Evolutionary conservation across 1,140 invertebrate species (phyloP).

Genomic region (Pogonognathellus flavescens): DNA sequence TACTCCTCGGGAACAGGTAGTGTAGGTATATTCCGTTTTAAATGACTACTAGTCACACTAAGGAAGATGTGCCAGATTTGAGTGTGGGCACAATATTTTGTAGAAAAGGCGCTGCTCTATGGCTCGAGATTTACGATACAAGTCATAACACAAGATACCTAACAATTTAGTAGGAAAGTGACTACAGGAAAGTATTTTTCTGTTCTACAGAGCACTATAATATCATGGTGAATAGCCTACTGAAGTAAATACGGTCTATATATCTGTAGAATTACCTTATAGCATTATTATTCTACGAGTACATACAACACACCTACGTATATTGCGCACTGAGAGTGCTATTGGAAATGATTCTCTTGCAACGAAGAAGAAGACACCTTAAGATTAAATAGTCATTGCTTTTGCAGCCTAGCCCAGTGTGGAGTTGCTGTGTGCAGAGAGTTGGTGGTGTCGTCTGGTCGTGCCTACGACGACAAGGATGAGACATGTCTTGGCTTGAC

Average conservation of each 20-base stretch:
- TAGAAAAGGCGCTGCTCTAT: conserved; percentile 8
- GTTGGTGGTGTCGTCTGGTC: not conserved
- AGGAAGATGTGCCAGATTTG: conserved; percentile 39
- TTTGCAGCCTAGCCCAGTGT: not conserved
- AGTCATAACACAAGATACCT: conserved; percentile 46
- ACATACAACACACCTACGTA: not conserved
- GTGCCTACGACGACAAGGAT: not conserved
- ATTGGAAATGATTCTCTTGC: conserved; percentile 14
- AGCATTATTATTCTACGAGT: conserved; percentile 3
- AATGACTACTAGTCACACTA: not conserved
- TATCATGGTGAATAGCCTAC: not conserved
- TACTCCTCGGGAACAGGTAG: no score
- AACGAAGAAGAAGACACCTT: not conserved
- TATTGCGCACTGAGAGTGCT: not conserved
- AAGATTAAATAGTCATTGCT: conserved; percentile 4
- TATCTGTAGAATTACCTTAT: not conserved
- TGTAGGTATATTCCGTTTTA: not conserved
- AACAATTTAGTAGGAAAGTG: conserved; percentile 5
- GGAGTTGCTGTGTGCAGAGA: not conserved
- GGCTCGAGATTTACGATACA: conserved; percentile 21
- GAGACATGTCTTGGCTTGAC: not conserved
- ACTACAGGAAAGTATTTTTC: not conserved
- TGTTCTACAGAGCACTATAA: not conserved
- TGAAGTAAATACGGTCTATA: not conserved
- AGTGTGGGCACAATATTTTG: not conserved